Conservation (phyloP, 2,113 vertebrate species). For the Paracanthobrama guichenoti region DNA sequence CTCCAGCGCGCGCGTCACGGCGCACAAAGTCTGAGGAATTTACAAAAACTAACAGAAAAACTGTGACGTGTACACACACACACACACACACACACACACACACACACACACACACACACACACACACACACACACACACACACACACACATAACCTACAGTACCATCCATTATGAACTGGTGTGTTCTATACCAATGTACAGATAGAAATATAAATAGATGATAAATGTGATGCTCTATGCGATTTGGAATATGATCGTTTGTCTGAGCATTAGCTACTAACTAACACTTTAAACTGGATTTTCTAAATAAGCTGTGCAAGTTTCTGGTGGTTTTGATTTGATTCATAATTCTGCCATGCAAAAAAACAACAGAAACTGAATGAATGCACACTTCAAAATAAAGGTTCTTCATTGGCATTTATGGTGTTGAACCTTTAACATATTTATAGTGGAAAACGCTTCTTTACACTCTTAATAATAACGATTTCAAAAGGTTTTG, state of each 20-base stretch:
- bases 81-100: too few species aligned
- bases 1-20: slow-evolving; percentile 23
- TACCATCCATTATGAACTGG: neutral
- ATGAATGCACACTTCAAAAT: neutral
- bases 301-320: neutral
- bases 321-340: neutral
- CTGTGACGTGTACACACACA: neutral
- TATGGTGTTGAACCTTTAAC: neutral
- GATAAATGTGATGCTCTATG: too few species aligned
- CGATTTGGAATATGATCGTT: too few species aligned
- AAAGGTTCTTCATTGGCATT: neutral
- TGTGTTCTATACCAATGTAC: neutral
- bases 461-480: neutral
- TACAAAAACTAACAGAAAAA: neutral
- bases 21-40: neutral
- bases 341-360: too few species aligned
- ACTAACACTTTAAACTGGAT: neutral
- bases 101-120: too few species aligned
- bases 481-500: too few species aligned
- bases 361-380: neutral
- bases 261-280: neutral
- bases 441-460: neutral
- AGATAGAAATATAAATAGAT: neutral
- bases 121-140: too few species aligned
- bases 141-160: neutral